phyloP scores from a whole-genome alignment of 2,113 vertebrate species.

The Microtus montanus region DNA sequence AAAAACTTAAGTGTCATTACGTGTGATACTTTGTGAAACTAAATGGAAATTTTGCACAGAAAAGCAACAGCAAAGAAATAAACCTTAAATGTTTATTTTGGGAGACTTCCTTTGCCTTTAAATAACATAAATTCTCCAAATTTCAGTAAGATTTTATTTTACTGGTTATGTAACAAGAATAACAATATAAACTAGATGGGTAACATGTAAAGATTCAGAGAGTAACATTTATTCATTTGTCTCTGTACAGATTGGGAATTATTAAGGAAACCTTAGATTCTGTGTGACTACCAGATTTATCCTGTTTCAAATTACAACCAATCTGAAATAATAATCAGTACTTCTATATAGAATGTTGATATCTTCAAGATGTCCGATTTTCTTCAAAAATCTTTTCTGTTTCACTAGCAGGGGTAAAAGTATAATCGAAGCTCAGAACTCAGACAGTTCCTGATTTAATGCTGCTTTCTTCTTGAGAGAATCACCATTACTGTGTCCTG shows the following conservation, averaged over 20 bases:
- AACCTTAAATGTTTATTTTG: not conserved
- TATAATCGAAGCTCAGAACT: not conserved
- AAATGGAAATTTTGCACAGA: not conserved
- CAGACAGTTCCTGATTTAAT: conserved; percentile 54
- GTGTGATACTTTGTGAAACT: not conserved
- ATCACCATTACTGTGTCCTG: conserved; percentile 48
- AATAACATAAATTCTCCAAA: not conserved
- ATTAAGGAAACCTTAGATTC: not conserved
- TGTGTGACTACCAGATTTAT: not conserved
- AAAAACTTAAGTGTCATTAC: not conserved
- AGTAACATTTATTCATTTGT: not conserved
- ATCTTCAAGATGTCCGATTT: not conserved
- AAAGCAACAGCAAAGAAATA: not conserved
- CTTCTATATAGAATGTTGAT: not conserved
- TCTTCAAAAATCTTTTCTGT: conserved; percentile 19
- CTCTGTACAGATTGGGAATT: not conserved
- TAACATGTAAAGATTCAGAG: not conserved
- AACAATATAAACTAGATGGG: not conserved
- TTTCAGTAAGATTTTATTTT: not conserved
- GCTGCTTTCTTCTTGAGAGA: conserved; percentile 27
- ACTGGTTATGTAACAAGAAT: not conserved
- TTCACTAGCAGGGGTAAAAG: conserved; percentile 24
- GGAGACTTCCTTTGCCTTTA: not conserved
- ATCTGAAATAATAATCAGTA: not conserved
- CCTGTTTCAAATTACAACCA: not conserved